These are phyloP conservation scores for Nasonia longicornis DNA, from an alignment of 1,140 invertebrate genomes.

Conservation along the genomic window DNA sequence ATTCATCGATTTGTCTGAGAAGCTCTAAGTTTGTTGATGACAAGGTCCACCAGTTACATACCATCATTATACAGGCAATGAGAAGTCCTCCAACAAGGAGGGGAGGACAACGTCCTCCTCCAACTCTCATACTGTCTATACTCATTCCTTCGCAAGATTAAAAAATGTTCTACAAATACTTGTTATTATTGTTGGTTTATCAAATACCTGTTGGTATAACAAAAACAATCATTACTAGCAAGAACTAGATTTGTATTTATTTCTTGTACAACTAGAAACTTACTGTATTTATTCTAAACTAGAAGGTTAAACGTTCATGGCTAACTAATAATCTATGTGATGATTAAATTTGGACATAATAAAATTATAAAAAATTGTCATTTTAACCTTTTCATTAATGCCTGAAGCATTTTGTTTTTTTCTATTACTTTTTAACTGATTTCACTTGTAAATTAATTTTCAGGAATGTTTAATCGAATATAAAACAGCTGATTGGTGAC, in stretches of 20 bases:
- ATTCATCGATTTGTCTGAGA: constrained; percentile 66
- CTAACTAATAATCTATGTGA: neutral
- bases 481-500: constrained; percentile 30
- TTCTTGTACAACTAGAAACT: neutral
- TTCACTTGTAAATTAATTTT: neutral
- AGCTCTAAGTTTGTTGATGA: constrained; percentile 68
- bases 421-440: neutral
- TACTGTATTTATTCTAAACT: neutral
- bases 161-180: neutral
- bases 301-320: neutral
- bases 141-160: constrained; percentile 59
- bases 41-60: constrained; percentile 70
- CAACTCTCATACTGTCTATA: constrained; percentile 69
- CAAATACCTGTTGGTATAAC: neutral
- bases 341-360: neutral
- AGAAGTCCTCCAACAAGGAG: constrained; percentile 65
- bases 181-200: neutral
- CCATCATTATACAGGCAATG: constrained; percentile 65
- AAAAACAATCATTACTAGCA: neutral
- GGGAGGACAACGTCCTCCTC: constrained; percentile 68
- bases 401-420: neutral
- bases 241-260: neutral
- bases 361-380: constrained; percentile 7
- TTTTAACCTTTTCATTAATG: neutral
- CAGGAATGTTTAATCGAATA: neutral